phyloP scores from a whole-genome alignment of 2,888 invertebrate genomes.

The Malthinus seriepunctatus region DNA sequence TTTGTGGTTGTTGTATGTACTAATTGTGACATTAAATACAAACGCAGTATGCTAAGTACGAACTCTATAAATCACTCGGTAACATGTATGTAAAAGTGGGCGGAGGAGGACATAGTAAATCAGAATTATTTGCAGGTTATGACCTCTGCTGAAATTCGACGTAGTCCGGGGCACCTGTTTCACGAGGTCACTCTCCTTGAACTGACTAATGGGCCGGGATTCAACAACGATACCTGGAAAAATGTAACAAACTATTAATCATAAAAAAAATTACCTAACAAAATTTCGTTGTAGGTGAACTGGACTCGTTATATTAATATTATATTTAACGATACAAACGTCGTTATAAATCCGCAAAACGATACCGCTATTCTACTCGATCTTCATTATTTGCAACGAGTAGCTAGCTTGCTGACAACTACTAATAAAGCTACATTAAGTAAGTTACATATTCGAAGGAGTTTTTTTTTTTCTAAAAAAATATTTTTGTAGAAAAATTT shows the following conservation, averaged over 20 bases:
- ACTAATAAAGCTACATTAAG: slow-evolving; percentile 62
- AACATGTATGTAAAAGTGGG: slow-evolving; percentile 42
- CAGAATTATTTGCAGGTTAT: slow-evolving; percentile 59
- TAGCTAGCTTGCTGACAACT: slow-evolving; percentile 59
- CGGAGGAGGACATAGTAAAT: slow-evolving; percentile 26
- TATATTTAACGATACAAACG: slow-evolving; percentile 63
- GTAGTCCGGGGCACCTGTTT: slow-evolving; percentile 65
- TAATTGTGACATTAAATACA: slow-evolving; percentile 24
- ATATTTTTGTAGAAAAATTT: slow-evolving; percentile 61
- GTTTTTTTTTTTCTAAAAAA: background rate
- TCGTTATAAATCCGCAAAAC: slow-evolving; percentile 48
- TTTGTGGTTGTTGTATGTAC: slow-evolving; percentile 13
- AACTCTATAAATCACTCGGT: slow-evolving; percentile 40
- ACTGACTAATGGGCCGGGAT: slow-evolving; percentile 56
- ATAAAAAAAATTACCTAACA: background rate
- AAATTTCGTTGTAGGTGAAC: slow-evolving; percentile 59
- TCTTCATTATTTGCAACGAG: slow-evolving; percentile 65
- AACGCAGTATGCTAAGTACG: slow-evolving; percentile 34
- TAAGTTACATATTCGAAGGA: slow-evolving; percentile 40
- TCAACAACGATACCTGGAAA: slow-evolving; percentile 54
- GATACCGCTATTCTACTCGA: slow-evolving; percentile 70
- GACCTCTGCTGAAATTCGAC: slow-evolving; percentile 65
- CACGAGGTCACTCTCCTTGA: slow-evolving; percentile 64
- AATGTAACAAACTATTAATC: slow-evolving; percentile 46
- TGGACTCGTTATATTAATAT: slow-evolving; percentile 64